Percentiles rank a stretch among this genome's conserved stretches.
Evolutionary conservation across 2,888 invertebrate species (phyloP).

Genomic region (Rhagophthalmus giganteus): DNA sequence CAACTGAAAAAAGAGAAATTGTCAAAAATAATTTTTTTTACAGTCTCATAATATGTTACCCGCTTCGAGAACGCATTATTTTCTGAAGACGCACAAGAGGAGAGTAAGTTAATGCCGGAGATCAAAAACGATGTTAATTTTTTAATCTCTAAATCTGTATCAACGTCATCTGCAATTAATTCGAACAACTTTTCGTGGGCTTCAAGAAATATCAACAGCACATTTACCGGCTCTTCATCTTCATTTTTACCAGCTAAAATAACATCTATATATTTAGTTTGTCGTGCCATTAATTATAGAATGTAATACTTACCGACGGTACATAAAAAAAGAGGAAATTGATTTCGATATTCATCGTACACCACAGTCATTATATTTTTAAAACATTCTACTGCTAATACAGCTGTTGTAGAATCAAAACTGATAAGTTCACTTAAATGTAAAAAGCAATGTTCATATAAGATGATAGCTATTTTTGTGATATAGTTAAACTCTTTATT

Average conservation of each 20-base stretch:
- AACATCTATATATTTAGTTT: conserved; percentile 13
- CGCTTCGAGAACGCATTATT: conserved; percentile 39
- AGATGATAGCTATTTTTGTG: conserved; percentile 50
- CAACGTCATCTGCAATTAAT: conserved; percentile 45
- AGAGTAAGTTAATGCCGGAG: conserved; percentile 43
- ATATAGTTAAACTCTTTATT: conserved; percentile 47
- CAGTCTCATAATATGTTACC: conserved; percentile 32
- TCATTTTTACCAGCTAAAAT: conserved; percentile 32
- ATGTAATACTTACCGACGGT: conserved; percentile 50
- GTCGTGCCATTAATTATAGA: conserved; percentile 4
- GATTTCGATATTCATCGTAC: conserved; percentile 47
- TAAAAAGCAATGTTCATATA: conserved; percentile 55
- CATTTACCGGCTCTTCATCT: conserved; percentile 32
- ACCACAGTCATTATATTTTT: conserved; percentile 54
- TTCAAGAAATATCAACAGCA: conserved; percentile 41
- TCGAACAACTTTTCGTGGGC: conserved; percentile 48
- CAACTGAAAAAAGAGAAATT: conserved; percentile 42
- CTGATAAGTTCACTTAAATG: conserved; percentile 60
- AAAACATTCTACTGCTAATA: conserved; percentile 64
- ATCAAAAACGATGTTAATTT: conserved; percentile 43
- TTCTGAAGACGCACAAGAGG: conserved; percentile 39
- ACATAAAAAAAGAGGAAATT: conserved; percentile 54
- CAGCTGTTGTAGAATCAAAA: conserved; percentile 61
- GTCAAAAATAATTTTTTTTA: not conserved
- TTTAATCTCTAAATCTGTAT: conserved; percentile 46